Conservation (phyloP, 2,888 invertebrate genomes). For the Colletes collaris region DNA sequence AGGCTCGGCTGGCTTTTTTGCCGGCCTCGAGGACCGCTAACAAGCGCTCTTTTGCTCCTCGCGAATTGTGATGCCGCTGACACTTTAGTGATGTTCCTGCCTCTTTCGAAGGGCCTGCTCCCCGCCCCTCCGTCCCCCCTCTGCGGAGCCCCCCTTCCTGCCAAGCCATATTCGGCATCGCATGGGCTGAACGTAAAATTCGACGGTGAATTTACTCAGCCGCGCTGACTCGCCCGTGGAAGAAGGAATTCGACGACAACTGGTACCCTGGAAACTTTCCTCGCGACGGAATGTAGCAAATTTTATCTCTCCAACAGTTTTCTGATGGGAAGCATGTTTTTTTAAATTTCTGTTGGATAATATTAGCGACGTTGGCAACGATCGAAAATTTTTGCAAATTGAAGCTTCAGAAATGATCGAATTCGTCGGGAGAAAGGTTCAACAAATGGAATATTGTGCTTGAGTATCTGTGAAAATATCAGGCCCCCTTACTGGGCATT, state of each 20-base stretch:
- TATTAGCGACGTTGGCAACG: too few species aligned
- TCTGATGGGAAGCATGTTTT: too few species aligned
- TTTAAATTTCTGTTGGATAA: too few species aligned
- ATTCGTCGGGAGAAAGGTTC: too few species aligned
- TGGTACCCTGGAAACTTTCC: slow-evolving; percentile 11
- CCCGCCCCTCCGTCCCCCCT: slow-evolving; percentile 29
- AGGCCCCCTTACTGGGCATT: too few species aligned
- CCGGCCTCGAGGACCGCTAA: slow-evolving; percentile 77
- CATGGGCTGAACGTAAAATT: slow-evolving; percentile 62
- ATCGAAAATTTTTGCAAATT: too few species aligned
- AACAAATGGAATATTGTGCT: too few species aligned
- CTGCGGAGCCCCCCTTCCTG: slow-evolving; percentile 16
- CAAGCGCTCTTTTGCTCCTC: slow-evolving; percentile 80
- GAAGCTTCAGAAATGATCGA: too few species aligned
- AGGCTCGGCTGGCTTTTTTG: slow-evolving; percentile 74
- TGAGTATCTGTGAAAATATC: too few species aligned
- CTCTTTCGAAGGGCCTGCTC: slow-evolving; percentile 63
- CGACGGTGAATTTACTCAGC: slow-evolving; percentile 59
- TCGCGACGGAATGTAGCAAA: not conserved
- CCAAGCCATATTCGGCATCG: slow-evolving; percentile 66
- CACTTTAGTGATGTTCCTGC: slow-evolving; percentile 82
- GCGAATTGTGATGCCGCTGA: slow-evolving; percentile 83
- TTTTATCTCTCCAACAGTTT: too few species aligned
- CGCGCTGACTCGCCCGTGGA: slow-evolving; percentile 9
- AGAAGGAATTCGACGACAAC: slow-evolving; percentile 41